Conservation (phyloP, 2,797 vertebrate genomes). For the Chrysolophus pictus region DNA sequence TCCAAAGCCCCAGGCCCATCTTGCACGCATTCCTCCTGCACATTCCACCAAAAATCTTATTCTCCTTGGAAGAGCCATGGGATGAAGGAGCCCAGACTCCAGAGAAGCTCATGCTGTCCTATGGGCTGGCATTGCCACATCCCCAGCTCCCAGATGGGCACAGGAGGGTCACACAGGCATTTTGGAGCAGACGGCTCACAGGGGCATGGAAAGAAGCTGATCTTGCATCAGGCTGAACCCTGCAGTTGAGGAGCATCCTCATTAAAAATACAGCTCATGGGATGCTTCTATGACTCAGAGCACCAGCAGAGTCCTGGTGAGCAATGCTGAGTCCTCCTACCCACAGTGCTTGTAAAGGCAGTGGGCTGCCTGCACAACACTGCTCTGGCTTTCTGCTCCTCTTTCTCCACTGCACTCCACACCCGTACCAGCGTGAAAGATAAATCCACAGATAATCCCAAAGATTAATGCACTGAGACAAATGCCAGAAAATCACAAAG, state of each 20-base stretch:
- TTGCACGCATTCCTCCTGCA: background rate
- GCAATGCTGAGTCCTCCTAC: background rate
- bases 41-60: background rate
- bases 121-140: background rate
- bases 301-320: background rate
- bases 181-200: background rate
- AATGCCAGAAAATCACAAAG: background rate
- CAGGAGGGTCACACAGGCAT: background rate
- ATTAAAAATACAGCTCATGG: background rate
- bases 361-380: background rate
- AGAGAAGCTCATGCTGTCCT: background rate
- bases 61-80: background rate
- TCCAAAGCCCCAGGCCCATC: accelerated
- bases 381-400: background rate
- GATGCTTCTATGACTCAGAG: slow-evolving; percentile 6
- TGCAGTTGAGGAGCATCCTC: background rate
- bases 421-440: background rate
- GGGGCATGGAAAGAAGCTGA: background rate
- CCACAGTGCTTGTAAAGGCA: background rate
- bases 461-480: background rate
- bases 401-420: background rate
- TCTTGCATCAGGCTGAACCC: background rate
- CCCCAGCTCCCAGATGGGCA: background rate
- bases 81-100: background rate
- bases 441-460: background rate